These are phyloP conservation scores for Hirundichthys speculiger DNA, from an alignment of 2,113 vertebrate genomes.

Conservation along the genomic window DNA sequence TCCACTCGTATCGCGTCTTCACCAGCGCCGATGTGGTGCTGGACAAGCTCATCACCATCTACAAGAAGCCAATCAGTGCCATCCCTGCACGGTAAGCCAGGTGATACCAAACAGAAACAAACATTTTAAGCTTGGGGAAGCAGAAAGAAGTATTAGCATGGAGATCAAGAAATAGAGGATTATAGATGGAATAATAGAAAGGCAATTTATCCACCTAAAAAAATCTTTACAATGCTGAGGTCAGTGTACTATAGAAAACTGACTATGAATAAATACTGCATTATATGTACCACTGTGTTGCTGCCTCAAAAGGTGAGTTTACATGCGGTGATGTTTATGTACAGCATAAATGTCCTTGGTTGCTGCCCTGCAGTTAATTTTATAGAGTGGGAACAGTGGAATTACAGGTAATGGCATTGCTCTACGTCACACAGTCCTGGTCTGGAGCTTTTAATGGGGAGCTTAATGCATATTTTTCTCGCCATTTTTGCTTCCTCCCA, in stretches of 20 bases:
- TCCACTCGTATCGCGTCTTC: constrained; percentile 97
- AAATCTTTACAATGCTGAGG: too few relatives aligned
- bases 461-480: too few relatives aligned
- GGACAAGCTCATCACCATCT: constrained; percentile 97
- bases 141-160: not conserved
- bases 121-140: not conserved
- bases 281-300: too few relatives aligned
- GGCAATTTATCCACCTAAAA: too few relatives aligned
- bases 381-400: not conserved
- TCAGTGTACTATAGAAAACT: too few relatives aligned
- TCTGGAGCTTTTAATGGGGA: not conserved
- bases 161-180: too few relatives aligned
- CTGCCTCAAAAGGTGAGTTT: not conserved
- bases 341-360: not conserved
- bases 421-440: not conserved
- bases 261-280: too few relatives aligned
- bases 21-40: constrained; percentile 90
- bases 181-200: too few relatives aligned
- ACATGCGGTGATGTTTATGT: not conserved
- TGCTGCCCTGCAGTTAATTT: not conserved
- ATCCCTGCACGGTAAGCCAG: constrained; percentile 91
- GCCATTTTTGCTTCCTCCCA: too few relatives aligned
- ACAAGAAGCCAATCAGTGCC: constrained; percentile 96
- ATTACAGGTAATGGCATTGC: not conserved
- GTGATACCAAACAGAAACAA: not conserved